A percentile compares a stretch with the other conserved stretches of the same genome.
These are phyloP conservation scores for Cepaea hortensis DNA, from an alignment of 2,888 invertebrate genomes.

Conservation along the genomic window DNA sequence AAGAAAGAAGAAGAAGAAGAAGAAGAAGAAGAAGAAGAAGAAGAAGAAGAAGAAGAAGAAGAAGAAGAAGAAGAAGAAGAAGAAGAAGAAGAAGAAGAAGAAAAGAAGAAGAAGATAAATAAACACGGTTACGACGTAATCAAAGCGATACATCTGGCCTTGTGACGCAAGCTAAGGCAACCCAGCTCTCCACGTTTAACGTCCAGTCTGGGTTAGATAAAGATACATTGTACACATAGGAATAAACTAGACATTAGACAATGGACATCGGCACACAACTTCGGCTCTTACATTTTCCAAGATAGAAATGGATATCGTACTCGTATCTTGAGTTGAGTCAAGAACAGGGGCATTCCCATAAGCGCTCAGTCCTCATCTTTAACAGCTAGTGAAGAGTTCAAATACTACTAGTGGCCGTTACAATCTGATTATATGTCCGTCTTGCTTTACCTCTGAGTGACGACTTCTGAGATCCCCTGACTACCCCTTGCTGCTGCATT, in stretches of 20 bases:
- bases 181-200: background rate
- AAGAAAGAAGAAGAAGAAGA: background rate
- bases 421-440: too few relatives aligned
- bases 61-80: constrained; percentile 7
- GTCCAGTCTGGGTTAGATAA: background rate
- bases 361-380: too few relatives aligned
- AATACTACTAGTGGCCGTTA: too few relatives aligned
- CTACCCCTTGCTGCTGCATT: too few relatives aligned
- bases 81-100: constrained; percentile 5
- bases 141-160: background rate
- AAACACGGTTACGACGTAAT: background rate
- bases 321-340: too few relatives aligned
- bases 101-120: background rate
- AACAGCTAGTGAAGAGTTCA: too few relatives aligned
- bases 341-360: too few relatives aligned
- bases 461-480: too few relatives aligned
- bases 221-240: background rate
- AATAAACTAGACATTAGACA: background rate
- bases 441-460: too few relatives aligned
- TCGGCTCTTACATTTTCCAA: background rate
- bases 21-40: background rate
- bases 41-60: background rate
- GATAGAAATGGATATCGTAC: background rate
- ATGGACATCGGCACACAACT: background rate
- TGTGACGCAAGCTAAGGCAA: background rate